Evolutionary conservation across 2,797 vertebrate genomes (phyloP), one percentile per base, ranked within the genome.

Genomic region (Neosilurus mollespiculum): DNA sequence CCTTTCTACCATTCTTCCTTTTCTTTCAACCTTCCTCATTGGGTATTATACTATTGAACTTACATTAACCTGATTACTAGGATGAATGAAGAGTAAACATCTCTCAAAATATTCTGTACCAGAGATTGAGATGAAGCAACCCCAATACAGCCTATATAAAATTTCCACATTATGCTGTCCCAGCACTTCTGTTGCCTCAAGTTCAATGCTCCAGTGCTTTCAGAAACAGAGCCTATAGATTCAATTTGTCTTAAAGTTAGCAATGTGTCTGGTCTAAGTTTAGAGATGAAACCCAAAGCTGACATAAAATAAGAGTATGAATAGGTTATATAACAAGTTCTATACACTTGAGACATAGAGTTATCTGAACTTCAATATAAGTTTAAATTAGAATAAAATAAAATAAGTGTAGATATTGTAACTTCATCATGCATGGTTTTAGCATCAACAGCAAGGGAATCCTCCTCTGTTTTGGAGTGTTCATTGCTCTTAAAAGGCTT

Each of bases 1-100:
- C 66, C 30, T 30, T 65, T 20, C 22, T 81, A 62, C 12, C 77
- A 43, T 73, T 51, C 43, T 51, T n/a, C 20, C 49, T 82, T 78
- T 72, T 43, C 43, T 43, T 43, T 43, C 4, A 43, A 58, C 22
- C 53, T 62, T 72, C 12, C n/a, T 76, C 59, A 80, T 77, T 64
- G 34, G 66, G 15, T 24, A 7, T 75, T 53, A 49, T 80, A 26
- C 76, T 86, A 24, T 62, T 20, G 53, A 72, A 61, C 37, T 26
- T 62, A 43, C 67, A 73, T 66, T 73, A 66, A 81, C 30, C 12
- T 24, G 22, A 24, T 11, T n/a, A 6, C 12, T 76, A 76, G 26
- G 26, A 30, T 20, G 16, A 20, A n/a, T 8, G 24, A 59, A 76
- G 9, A 37, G 1, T 59, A 30, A 76, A 76, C 18, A 34, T 58